phyloP scores from a whole-genome alignment of 2,113 vertebrate genomes.

The Scopus umbretta region DNA sequence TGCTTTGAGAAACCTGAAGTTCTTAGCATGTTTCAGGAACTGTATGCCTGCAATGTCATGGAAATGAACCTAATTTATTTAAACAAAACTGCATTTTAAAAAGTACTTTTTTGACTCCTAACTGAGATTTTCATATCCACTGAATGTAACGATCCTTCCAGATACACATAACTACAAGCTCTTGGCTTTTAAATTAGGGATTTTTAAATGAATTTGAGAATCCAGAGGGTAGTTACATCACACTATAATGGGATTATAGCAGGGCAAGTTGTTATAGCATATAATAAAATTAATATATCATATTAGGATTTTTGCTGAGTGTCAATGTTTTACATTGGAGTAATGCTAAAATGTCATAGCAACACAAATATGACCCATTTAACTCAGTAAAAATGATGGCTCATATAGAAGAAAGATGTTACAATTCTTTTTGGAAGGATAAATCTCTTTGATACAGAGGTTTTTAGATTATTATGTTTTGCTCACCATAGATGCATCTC shows the following conservation, averaged over 20 bases:
- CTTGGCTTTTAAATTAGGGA: not conserved
- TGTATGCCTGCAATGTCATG: not conserved
- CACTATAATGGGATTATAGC: not conserved
- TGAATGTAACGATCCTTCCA: not conserved
- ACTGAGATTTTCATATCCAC: not conserved
- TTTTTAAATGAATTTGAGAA: slow-evolving; percentile 24
- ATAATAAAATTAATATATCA: not conserved
- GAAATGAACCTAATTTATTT: not conserved
- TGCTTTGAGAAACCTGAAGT: not conserved
- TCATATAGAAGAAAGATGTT: not conserved
- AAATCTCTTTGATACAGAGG: not conserved
- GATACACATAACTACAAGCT: not conserved
- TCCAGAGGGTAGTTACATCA: not conserved
- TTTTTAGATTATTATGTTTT: not conserved
- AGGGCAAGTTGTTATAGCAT: not conserved
- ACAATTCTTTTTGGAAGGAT: not conserved
- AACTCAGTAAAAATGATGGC: not conserved
- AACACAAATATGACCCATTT: not conserved
- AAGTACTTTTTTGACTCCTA: not conserved
- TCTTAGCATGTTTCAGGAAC: not conserved
- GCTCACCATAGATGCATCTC: not conserved
- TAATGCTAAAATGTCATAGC: not conserved
- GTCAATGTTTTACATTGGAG: not conserved
- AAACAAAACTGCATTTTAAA: not conserved
- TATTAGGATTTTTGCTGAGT: not conserved